Base-by-base conservation (phyloP, 2,797 vertebrate species). In the Philypnodon macrostomus region DNA sequence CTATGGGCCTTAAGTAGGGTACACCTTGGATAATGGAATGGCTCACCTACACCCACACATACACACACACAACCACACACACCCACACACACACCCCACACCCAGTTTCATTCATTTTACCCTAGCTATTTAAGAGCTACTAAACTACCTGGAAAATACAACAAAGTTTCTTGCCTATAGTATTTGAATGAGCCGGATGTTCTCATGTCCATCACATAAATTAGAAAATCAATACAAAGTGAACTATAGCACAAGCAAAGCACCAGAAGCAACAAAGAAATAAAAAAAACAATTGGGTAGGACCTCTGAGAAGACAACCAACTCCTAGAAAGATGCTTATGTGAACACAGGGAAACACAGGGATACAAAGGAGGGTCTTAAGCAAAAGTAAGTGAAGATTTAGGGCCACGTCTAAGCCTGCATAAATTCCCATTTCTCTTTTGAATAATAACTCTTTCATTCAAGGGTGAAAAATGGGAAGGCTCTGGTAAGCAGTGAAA, bases 391-490 rank as follows among this genome's bases (percentile, higher is more conserved):
- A 70, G 70, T 54, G 37, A 70, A 70, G 73, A 79, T 75, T 75
- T 84, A 79, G 77, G 75, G 57, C 61, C 32, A 18, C 67, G 79
- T 71, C 79, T 84, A 71, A 83, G 67, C 62, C 70, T 70, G 77
- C 70, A 85, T 80, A 78, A 73, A 87, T 79, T 81, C 75, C 61
- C 49, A 77, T 80, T 78, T 64, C 65, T 71, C 42, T 67, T 85
- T 76, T 83, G 73, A 88, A 83, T 81, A 85, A 85, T 75, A 77
- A 63, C 71, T 39, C 53, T 75, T 83, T 72, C 66, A 58, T 75
- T 67, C 59, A 21, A 4, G 41, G 60, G 61, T 75, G 77, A 85
- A 69, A 84, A 84, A 84, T 66, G 62, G 60, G 60, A 45, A 70
- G 48, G 65, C 73, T 58, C n/a, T 48, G 53, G 54, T 53, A 77